Conservation (phyloP, 1,140 invertebrate genomes). For the Papilio dardanus region DNA sequence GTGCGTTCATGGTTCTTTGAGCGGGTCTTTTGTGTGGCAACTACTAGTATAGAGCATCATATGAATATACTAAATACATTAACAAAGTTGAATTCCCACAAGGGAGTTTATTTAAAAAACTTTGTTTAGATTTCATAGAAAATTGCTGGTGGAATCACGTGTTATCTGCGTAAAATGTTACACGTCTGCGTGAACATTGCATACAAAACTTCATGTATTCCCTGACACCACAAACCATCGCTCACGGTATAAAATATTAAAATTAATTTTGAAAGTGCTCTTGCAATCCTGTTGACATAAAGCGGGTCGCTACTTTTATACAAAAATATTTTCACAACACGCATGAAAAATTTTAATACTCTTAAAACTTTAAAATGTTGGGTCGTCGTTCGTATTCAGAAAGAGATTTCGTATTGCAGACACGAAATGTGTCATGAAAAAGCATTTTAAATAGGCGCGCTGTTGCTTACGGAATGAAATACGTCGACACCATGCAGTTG, state of each 20-base stretch:
- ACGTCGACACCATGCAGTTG: slow-evolving; percentile 25
- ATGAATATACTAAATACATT: neutral
- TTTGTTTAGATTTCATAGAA: neutral
- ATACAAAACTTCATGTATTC: neutral
- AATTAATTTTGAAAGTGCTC: slow-evolving; percentile 24
- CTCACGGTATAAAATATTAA: slow-evolving; percentile 15
- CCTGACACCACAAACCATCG: neutral
- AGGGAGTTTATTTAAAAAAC: neutral
- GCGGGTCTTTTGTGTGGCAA: neutral
- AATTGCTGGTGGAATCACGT: neutral
- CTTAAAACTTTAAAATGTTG: slow-evolving; percentile 26
- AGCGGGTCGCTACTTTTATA: slow-evolving; percentile 22
- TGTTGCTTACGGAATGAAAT: slow-evolving; percentile 28
- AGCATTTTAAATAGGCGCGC: slow-evolving; percentile 30
- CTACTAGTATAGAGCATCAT: neutral
- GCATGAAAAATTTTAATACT: slow-evolving; percentile 27
- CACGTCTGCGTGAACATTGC: neutral
- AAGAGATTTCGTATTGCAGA: slow-evolving; percentile 24
- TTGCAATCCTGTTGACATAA: slow-evolving; percentile 17
- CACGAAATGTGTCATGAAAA: slow-evolving; percentile 33
- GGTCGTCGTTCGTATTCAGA: slow-evolving; percentile 24
- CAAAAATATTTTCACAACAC: slow-evolving; percentile 17
- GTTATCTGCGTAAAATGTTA: neutral
- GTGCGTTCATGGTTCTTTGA: neutral
- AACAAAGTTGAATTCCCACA: neutral